These are phyloP conservation scores for Drosophila equinoxialis DNA, from an alignment of 1,140 invertebrate species.

Conservation along the genomic window DNA sequence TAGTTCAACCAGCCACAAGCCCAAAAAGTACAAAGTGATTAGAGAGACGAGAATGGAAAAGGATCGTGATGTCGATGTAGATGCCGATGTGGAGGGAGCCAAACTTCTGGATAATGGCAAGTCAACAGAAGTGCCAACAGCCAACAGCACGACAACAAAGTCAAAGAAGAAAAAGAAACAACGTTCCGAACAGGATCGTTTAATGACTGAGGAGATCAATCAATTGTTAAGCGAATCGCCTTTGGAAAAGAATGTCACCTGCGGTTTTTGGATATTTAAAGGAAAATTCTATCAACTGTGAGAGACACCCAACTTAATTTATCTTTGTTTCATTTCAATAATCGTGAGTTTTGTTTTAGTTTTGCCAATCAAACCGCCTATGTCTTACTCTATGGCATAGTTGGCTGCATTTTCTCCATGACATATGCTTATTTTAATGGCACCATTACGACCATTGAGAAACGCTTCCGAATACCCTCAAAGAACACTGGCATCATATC, in stretches of 20 bases:
- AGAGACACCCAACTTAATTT: slow-evolving; percentile 85
- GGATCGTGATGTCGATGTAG: slow-evolving; percentile 36
- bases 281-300: slow-evolving; percentile 85
- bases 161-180: slow-evolving; percentile 62
- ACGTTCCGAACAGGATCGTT: slow-evolving; percentile 67
- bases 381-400: slow-evolving; percentile 88
- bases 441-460: slow-evolving; percentile 91
- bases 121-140: background rate
- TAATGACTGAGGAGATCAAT: slow-evolving; percentile 83
- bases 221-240: slow-evolving; percentile 84
- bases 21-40: slow-evolving; percentile 52
- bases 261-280: slow-evolving; percentile 86
- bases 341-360: slow-evolving; percentile 43
- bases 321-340: background rate
- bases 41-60: slow-evolving; percentile 37
- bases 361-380: slow-evolving; percentile 91
- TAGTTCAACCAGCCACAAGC: no score
- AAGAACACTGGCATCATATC: slow-evolving; percentile 89
- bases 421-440: slow-evolving; percentile 91
- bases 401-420: slow-evolving; percentile 90
- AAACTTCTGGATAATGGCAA: slow-evolving; percentile 70
- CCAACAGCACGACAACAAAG: slow-evolving; percentile 30
- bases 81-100: slow-evolving; percentile 45
- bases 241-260: slow-evolving; percentile 85
- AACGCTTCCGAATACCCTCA: slow-evolving; percentile 91